phyloP scores from a whole-genome alignment of 2,113 vertebrate species.

The Tamias sibiricus region DNA sequence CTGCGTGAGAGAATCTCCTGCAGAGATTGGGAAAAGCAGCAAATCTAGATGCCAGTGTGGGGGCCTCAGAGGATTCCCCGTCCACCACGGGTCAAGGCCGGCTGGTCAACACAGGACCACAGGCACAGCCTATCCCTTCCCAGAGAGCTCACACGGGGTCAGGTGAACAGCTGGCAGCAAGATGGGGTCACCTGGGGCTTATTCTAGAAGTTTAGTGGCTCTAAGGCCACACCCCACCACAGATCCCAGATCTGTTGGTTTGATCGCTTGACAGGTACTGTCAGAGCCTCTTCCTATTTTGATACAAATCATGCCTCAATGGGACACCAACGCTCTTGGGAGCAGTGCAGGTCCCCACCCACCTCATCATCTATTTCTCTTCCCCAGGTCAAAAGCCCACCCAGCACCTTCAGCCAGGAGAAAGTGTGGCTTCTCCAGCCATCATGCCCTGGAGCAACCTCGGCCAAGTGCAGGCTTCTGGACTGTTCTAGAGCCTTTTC shows the following conservation, averaged over 20 bases:
- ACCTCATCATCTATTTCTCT: not conserved
- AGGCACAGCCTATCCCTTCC: accelerated
- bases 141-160: not conserved
- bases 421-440: not conserved
- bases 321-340: accelerated
- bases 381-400: not conserved
- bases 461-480: not conserved
- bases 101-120: too few relatives aligned
- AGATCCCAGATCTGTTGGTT: not conserved
- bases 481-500: not conserved
- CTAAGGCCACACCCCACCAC: accelerated
- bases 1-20: accelerated
- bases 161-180: not conserved
- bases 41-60: accelerated
- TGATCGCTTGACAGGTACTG: not conserved
- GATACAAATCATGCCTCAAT: not conserved
- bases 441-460: too few relatives aligned
- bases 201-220: not conserved
- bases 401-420: not conserved
- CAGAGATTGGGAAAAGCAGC: not conserved
- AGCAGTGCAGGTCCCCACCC: not conserved
- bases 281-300: not conserved
- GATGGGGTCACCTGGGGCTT: not conserved
- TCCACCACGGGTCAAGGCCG: accelerated
- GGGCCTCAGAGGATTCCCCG: accelerated